Percentiles rank a stretch among this genome's conserved stretches.
Conservation (phyloP, 1,140 invertebrate genomes). For the Drosophila yakuba region DNA sequence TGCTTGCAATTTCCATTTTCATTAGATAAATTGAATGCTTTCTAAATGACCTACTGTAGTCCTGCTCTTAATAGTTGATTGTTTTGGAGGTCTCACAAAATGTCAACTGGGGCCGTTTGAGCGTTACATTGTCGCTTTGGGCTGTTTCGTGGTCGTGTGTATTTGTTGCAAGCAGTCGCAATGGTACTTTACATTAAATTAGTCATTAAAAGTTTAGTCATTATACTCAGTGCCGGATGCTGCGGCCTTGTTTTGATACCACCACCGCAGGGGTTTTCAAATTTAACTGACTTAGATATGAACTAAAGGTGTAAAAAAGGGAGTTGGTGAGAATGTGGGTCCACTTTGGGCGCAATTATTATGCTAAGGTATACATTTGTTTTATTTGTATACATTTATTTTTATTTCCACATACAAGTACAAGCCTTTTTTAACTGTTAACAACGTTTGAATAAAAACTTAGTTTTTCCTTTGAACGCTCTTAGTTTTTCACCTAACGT, state of each 20-base stretch:
- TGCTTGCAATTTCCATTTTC: constrained; percentile 65
- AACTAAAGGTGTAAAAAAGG: constrained; percentile 8
- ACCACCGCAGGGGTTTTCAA: constrained; percentile 30
- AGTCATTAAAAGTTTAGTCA: constrained; percentile 71
- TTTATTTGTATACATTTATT: too few relatives aligned
- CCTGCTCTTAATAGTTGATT: constrained; percentile 31
- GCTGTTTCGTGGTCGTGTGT: constrained; percentile 20
- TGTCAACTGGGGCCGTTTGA: constrained; percentile 52
- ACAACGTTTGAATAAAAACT: too few relatives aligned
- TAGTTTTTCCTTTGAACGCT: too few relatives aligned
- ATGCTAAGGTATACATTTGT: too few relatives aligned
- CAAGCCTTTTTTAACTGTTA: too few relatives aligned
- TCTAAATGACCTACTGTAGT: constrained; percentile 27
- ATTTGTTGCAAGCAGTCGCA: constrained; percentile 12
- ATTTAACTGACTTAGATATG: constrained; percentile 22
- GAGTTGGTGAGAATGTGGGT: background rate
- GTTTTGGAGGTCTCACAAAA: constrained; percentile 29
- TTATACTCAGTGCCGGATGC: constrained; percentile 50
- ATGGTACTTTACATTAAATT: constrained; percentile 50
- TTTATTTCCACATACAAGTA: too few relatives aligned
- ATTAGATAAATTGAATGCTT: constrained; percentile 68
- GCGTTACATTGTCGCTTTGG: constrained; percentile 40
- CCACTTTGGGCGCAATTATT: too few relatives aligned
- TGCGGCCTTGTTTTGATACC: constrained; percentile 7
- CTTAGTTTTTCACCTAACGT: too few relatives aligned